Base-by-base conservation (phyloP, 2,888 invertebrate genomes). In the Lordiphosa fenestrarum region DNA sequence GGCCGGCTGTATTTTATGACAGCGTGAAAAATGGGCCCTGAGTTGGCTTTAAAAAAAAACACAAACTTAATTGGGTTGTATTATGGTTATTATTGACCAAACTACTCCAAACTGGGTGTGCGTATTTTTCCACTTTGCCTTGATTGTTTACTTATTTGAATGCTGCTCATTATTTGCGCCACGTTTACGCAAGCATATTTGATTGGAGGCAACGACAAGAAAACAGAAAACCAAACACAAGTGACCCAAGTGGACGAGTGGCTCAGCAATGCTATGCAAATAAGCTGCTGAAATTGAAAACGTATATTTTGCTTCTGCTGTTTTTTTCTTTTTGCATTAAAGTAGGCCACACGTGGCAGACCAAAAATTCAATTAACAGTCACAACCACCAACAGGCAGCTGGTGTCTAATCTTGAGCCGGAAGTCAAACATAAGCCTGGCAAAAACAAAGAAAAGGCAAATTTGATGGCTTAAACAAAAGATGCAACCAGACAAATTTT, bases 401-500 rank as follows among this genome's bases (percentile, higher is more conserved):
- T 63, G 62, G 54, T 63, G 54, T 46, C 55, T 35, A 40, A 44
- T 62, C 53, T 49, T 44, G 44, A 44, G 53, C 48, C 63, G 53
- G 44, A 63, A 37, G 53, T 33, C 25, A 25, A 25, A 25, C 25
- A 25, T 6, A 25, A 25, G 25, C 25, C 6, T 25, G 48, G 6
- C 6, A 46, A 48, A 61, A 73, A 73, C 69, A 71, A 49, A 5
- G 10, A 39, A 12, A 19, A 39, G 7, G 30, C 30, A 30, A 30
- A 30, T 30, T 30, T 30, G 55, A 23, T 33, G n/a, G 37, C 33
- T 19, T 39, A 55, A 52, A 73, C 63, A 76, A 70, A 57, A 44
- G 49, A 74, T 10, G 48, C 63, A 69, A 35, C 48, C 54, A 60
- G 19, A 25, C 54, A 46, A n/a, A 56, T 60, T 15, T 56, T 52